A percentile compares a stretch with the other conserved stretches of the same genome.
These are phyloP conservation scores for Verasper variegatus DNA, from an alignment of 2,113 vertebrate species.

Conservation along the genomic window DNA sequence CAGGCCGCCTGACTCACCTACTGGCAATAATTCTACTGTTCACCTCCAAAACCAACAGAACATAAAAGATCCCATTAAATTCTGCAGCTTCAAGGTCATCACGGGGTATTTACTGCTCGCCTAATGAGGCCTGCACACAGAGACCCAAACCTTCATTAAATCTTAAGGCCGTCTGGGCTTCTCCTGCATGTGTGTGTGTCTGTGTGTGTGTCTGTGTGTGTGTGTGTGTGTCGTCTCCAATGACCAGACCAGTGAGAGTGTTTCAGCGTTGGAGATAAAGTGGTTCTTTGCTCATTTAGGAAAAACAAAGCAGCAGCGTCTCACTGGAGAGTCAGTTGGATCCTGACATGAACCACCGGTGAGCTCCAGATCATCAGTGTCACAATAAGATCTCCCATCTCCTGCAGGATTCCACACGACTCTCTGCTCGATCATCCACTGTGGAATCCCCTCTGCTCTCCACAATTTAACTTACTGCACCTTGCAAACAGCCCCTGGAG, in stretches of 20 bases:
- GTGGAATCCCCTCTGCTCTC: background rate
- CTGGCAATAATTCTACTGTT: background rate
- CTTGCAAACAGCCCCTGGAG: constrained; percentile 6
- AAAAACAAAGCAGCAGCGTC: background rate
- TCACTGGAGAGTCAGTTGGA: background rate
- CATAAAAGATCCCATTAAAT: background rate
- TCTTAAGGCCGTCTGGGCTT: constrained; percentile 73
- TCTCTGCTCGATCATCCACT: background rate
- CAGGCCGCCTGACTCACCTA: background rate
- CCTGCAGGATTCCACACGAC: background rate
- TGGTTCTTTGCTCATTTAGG: constrained; percentile 8
- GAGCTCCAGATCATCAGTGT: background rate
- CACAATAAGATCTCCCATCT: background rate
- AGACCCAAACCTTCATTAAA: constrained; percentile 83
- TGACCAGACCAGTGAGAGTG: constrained; percentile 76
- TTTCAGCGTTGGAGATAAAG: constrained; percentile 47
- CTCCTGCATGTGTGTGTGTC: constrained; percentile 37
- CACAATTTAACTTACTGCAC: background rate
- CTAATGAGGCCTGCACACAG: constrained; percentile 57
- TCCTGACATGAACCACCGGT: background rate
- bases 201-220: too few species aligned
- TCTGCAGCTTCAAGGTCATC: background rate
- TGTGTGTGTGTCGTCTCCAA: too few species aligned
- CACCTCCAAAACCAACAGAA: background rate
- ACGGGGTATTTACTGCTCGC: constrained; percentile 40